Percentiles rank a stretch among this genome's conserved stretches.
These are phyloP conservation scores for Eumacrocentrus americanus DNA, from an alignment of 2,888 invertebrate genomes.

Conservation along the genomic window DNA sequence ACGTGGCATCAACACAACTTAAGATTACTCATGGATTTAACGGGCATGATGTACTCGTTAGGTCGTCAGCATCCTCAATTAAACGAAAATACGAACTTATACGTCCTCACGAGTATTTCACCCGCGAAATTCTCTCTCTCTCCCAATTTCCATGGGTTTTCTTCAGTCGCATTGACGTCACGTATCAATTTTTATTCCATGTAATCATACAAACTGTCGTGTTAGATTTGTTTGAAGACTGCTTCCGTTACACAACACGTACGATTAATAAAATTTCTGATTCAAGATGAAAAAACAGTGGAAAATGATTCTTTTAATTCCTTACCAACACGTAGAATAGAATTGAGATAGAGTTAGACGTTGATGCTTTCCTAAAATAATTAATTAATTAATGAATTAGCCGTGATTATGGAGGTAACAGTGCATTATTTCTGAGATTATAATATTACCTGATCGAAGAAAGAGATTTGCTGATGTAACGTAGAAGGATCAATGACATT, in stretches of 20 bases:
- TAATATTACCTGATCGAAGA: slow-evolving; percentile 35
- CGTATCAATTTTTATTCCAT: slow-evolving; percentile 44
- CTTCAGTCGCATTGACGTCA: slow-evolving; percentile 27
- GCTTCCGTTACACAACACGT: slow-evolving; percentile 56
- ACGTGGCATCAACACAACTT: slow-evolving; percentile 7
- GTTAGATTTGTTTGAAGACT: slow-evolving; percentile 57
- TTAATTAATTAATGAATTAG: not conserved
- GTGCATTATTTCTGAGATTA: not conserved
- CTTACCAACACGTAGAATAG: not conserved
- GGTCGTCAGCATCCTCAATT: slow-evolving; percentile 32
- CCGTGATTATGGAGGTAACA: not conserved
- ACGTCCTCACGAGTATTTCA: slow-evolving; percentile 31
- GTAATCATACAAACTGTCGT: slow-evolving; percentile 48
- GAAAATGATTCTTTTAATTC: not conserved
- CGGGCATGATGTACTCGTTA: not conserved
- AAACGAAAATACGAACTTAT: not conserved
- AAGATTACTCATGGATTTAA: slow-evolving; percentile 17
- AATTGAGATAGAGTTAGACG: slow-evolving; percentile 24
- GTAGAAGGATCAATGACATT: slow-evolving; percentile 42
- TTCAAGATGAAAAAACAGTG: slow-evolving; percentile 30
- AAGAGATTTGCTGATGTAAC: slow-evolving; percentile 38
- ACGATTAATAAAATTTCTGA: slow-evolving; percentile 48
- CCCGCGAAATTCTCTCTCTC: slow-evolving; percentile 27
- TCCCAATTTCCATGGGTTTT: slow-evolving; percentile 12
- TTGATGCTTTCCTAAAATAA: slow-evolving; percentile 34